A percentile compares a stretch with the other conserved stretches of the same genome.
Conservation (phyloP, 2,797 vertebrate genomes). For the Ispidina lecontei region DNA sequence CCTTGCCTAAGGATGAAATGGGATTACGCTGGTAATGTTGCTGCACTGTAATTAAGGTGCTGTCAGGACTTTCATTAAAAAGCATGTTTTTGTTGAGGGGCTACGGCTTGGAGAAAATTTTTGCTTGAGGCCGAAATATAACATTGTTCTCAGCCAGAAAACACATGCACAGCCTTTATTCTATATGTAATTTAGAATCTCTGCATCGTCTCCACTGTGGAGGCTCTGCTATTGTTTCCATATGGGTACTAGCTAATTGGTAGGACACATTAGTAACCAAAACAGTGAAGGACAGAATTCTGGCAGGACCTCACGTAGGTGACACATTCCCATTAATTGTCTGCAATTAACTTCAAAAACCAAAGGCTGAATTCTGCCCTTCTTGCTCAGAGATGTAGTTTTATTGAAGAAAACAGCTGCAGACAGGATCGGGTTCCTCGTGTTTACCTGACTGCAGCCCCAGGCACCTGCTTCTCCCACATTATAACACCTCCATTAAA, state of each 20-base stretch:
- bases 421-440: background rate
- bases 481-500: background rate
- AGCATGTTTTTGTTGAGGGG: constrained; percentile 40
- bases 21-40: constrained; percentile 34
- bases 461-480: background rate
- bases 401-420: constrained; percentile 4
- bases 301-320: background rate
- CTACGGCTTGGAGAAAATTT: background rate
- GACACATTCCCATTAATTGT: background rate
- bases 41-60: constrained; percentile 58
- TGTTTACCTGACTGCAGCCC: background rate
- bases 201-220: background rate
- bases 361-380: background rate
- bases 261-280: background rate
- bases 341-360: background rate
- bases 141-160: constrained; percentile 25
- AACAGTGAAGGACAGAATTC: background rate
- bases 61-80: constrained; percentile 52
- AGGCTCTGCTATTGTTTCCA: constrained; percentile 15
- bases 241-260: background rate
- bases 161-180: constrained; percentile 3
- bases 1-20: constrained; percentile 48
- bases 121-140: constrained; percentile 47
- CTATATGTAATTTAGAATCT: constrained; percentile 7
- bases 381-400: background rate